Percentiles rank a stretch among this genome's conserved stretches.
Conservation (phyloP, 2,888 invertebrate genomes). For the Hypercompe scribonia region DNA sequence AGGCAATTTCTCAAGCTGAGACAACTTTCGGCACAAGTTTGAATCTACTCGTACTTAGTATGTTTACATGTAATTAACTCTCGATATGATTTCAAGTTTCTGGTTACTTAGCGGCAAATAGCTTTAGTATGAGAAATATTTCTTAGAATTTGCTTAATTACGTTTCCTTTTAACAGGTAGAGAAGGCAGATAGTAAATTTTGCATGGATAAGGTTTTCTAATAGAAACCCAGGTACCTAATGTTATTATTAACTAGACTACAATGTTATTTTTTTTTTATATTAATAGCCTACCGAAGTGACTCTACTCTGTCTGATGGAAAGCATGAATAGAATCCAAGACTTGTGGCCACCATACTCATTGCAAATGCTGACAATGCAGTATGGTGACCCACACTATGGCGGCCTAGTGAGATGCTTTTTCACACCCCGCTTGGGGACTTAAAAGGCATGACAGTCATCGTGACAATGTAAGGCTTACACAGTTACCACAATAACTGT, state of each 20-base stretch:
- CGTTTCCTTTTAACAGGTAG: background rate
- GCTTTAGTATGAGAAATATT: background rate
- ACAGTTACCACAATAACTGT: too few relatives aligned
- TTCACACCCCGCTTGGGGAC: too few relatives aligned
- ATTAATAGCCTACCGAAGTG: too few relatives aligned
- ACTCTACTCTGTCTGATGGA: too few relatives aligned
- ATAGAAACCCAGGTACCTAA: background rate
- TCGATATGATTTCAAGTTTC: background rate
- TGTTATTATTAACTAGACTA: background rate
- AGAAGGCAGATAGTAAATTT: background rate
- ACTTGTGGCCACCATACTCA: too few relatives aligned
- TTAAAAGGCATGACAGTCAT: too few relatives aligned
- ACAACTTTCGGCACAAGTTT: background rate
- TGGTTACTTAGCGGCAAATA: background rate
- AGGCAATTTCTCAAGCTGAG: background rate
- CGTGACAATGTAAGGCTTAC: too few relatives aligned
- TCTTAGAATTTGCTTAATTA: background rate
- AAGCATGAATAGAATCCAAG: too few relatives aligned
- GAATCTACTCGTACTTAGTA: background rate
- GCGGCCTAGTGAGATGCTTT: too few relatives aligned
- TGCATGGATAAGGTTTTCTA: background rate
- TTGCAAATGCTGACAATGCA: too few relatives aligned
- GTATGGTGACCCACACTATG: too few relatives aligned
- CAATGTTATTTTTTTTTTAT: background rate
- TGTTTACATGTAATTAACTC: background rate